Evolutionary conservation across 2,113 vertebrate genomes (phyloP).

Genomic region (Apus apus): DNA sequence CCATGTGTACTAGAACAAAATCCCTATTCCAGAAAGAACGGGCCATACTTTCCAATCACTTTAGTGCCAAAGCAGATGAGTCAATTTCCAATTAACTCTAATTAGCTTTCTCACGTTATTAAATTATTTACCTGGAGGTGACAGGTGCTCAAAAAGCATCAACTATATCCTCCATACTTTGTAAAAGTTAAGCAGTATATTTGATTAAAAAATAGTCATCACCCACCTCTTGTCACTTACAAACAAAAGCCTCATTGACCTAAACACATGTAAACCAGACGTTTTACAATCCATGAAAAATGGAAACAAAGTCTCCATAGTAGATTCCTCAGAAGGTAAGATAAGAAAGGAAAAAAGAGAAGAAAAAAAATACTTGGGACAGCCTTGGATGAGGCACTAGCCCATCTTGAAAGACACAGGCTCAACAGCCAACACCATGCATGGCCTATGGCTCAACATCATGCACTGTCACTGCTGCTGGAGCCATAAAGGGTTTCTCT

Average conservation of each 20-base stretch:
- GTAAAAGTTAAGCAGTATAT: neutral
- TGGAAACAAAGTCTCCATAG: fast-evolving
- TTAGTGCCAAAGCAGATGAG: constrained; percentile 35
- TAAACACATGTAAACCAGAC: neutral
- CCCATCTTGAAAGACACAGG: neutral
- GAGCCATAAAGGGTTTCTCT: neutral
- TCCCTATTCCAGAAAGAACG: neutral
- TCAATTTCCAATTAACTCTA: constrained; percentile 61
- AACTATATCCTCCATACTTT: constrained; percentile 22
- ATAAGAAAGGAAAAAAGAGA: fast-evolving
- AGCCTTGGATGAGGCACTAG: neutral
- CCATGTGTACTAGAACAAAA: neutral
- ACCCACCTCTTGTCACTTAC: neutral
- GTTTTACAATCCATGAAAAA: neutral
- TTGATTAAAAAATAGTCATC: constrained; percentile 9
- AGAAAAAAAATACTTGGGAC: fast-evolving
- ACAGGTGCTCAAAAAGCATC: constrained; percentile 15
- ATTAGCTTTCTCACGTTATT: constrained; percentile 42
- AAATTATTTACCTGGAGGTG: constrained; percentile 56
- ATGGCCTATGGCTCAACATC: too few species aligned
- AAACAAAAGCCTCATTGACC: neutral
- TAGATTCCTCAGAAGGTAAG: neutral
- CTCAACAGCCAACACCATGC: fast-evolving
- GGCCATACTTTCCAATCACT: neutral
- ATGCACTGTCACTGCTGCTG: neutral